Conservation (phyloP, 92 coral and sea anemone genomes). For the Epizoanthus ramosus region DNA sequence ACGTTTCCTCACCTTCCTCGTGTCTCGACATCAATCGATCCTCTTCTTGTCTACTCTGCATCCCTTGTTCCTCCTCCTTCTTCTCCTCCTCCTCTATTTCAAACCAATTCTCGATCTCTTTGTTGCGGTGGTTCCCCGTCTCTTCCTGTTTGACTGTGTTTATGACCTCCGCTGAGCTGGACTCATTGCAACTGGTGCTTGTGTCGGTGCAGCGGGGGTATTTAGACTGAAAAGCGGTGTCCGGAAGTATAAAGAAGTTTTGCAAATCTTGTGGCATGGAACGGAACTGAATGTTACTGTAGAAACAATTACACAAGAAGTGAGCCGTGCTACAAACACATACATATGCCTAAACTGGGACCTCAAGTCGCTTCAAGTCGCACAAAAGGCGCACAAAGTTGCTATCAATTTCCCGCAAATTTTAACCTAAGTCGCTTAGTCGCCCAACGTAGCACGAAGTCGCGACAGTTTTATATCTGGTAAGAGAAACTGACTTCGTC, state of each 20-base stretch:
- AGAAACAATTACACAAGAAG: background rate
- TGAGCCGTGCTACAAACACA: background rate
- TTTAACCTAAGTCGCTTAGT: too few species aligned
- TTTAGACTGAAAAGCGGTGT: background rate
- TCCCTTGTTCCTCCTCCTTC: background rate
- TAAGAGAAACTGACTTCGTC: too few species aligned
- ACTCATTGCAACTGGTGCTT: background rate
- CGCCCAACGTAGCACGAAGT: too few species aligned
- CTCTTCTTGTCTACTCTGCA: slow-evolving; percentile 9
- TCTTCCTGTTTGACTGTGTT: slow-evolving; percentile 13
- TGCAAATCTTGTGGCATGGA: background rate
- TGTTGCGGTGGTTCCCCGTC: background rate
- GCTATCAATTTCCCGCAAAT: too few species aligned
- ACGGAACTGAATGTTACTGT: slow-evolving; percentile 8
- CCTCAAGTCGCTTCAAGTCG: too few species aligned
- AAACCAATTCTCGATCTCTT: slow-evolving; percentile 19
- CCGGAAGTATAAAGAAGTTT: slow-evolving; percentile 1
- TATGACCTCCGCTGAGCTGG: background rate
- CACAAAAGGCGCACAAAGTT: too few species aligned
- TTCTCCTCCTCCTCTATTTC: background rate
- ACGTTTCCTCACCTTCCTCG: slow-evolving; percentile 4
- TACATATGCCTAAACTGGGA: too few species aligned
- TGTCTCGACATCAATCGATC: background rate
- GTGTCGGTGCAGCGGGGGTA: background rate
- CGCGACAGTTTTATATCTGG: too few species aligned